Conservation (phyloP, 2,888 invertebrate genomes). For the Euproctis similis region DNA sequence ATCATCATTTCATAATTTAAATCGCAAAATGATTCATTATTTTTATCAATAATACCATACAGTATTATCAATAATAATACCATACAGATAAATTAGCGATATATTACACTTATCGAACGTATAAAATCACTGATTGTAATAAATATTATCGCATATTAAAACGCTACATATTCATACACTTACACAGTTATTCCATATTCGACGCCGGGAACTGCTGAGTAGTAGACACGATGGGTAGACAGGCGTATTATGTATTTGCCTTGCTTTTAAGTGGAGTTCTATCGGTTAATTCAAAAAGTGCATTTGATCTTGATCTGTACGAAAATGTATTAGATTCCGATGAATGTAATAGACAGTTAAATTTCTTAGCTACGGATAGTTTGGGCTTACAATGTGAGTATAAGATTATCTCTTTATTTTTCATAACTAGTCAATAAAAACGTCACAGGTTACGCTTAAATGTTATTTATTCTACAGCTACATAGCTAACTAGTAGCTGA, state of each 20-base stretch:
- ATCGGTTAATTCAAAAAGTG: constrained; percentile 18
- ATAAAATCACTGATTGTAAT: constrained; percentile 1
- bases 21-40: neutral
- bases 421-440: no score
- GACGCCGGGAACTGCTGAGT: constrained; percentile 1
- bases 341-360: constrained; percentile 31
- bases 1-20: no score
- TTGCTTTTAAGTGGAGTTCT: constrained; percentile 11
- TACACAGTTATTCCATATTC: constrained; percentile 1
- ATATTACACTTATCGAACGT: constrained; percentile 15
- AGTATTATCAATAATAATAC: constrained; percentile 2
- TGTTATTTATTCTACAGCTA: no score
- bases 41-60: neutral
- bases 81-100: constrained; percentile 15
- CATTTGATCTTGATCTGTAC: constrained; percentile 36
- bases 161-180: neutral
- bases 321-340: constrained; percentile 33
- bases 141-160: constrained; percentile 1
- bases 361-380: constrained; percentile 15
- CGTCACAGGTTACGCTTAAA: no score
- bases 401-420: neutral
- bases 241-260: constrained; percentile 8
- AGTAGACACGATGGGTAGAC: constrained; percentile 12
- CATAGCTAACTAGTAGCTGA: no score
- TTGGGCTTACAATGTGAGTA: constrained; percentile 32